Conservation (phyloP, 2,113 vertebrate genomes). For the Taxidea taxus region DNA sequence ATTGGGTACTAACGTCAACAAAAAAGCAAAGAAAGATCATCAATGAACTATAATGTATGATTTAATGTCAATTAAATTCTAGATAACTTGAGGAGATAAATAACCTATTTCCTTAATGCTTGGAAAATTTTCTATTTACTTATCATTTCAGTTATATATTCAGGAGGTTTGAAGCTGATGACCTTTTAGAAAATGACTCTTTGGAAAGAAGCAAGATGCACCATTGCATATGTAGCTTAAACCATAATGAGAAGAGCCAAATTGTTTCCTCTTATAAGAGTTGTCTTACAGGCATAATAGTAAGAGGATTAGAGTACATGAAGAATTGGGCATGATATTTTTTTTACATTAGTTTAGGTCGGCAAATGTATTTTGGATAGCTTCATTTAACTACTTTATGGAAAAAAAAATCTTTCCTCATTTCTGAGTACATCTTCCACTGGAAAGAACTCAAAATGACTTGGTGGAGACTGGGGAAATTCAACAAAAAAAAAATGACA, state of each 20-base stretch:
- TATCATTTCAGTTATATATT: not conserved
- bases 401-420: not conserved
- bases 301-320: not conserved
- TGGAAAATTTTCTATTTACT: not conserved
- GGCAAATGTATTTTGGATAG: not conserved
- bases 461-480: not conserved
- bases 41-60: not conserved
- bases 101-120: not conserved
- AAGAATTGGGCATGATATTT: not conserved
- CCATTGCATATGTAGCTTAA: not conserved
- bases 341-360: not conserved
- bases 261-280: not conserved
- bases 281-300: not conserved
- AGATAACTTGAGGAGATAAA: not conserved
- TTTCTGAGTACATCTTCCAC: not conserved
- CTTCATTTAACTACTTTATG: not conserved
- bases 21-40: not conserved
- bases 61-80: not conserved
- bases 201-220: not conserved
- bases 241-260: not conserved
- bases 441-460: not conserved
- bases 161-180: not conserved
- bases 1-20: not conserved
- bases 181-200: slow-evolving; percentile 31
- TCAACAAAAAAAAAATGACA: not conserved